phyloP scores from a whole-genome alignment of 2,797 vertebrate species.

The Octomys mimax region DNA sequence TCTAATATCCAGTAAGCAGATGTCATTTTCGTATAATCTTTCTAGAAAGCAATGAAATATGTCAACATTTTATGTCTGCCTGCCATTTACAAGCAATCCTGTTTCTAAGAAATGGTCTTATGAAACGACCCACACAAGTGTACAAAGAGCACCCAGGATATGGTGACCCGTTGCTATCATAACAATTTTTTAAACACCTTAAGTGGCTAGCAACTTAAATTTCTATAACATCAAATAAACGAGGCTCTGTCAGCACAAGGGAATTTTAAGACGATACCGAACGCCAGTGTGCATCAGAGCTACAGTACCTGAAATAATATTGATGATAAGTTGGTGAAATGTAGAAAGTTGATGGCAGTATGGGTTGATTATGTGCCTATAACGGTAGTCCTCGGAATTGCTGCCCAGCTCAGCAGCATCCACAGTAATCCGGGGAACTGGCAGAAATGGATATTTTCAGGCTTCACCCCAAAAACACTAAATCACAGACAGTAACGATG shows the following conservation, averaged over 20 bases:
- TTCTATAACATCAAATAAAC: conserved; percentile 15
- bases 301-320: not conserved
- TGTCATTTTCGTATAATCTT: not conserved
- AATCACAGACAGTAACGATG: not conserved
- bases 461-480: not conserved
- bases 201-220: not conserved
- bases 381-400: not conserved
- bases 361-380: rapidly evolving
- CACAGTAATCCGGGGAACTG: not conserved
- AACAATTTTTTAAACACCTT: not conserved
- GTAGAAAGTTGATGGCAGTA: not conserved
- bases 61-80: not conserved
- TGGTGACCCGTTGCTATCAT: not conserved
- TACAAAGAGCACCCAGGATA: not conserved
- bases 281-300: not conserved
- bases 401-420: not conserved
- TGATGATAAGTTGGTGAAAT: not conserved
- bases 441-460: not conserved
- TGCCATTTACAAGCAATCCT: not conserved
- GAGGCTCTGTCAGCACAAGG: not conserved
- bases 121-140: not conserved
- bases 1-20: not conserved
- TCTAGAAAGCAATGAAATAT: conserved; percentile 22
- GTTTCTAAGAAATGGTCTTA: conserved; percentile 7
- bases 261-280: not conserved